Base-by-base conservation (phyloP, 1,140 invertebrate genomes). In the Bombus sibiricus region DNA sequence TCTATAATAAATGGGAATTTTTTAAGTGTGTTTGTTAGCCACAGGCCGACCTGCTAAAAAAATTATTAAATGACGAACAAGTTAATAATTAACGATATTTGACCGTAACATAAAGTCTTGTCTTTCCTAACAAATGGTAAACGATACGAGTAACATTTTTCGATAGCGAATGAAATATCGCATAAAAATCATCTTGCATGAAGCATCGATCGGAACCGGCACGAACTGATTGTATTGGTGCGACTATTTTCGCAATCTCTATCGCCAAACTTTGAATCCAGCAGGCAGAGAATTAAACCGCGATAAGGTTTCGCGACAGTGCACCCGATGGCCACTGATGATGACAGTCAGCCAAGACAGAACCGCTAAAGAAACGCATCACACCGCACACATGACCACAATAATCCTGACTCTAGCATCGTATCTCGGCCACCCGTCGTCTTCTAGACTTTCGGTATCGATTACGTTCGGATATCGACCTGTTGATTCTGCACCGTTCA, bases 401-500 rank as follows among this genome's bases (percentile, higher is more conserved):
- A 86, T 83, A 83, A 86, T 86, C 81, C 66, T 72, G 73, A 71
- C 62, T 82, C 47, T 41, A 28, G 41, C 62, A 75, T 68, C 81
- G 53, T 62, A 34, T 74, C 59, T 85, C 71, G 53, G 39, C 66
- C 32, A 43, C 28, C 57, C 43, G 34, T 32, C 66, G 73, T 78
- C 74, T 83, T 83, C 85, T 86, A 86, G 81, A 86, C 85, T 83
- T 86, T 86, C 85, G 64, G 81, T 86, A 86, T 86, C 81, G 85
- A 86, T 86, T 86, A 83, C 80, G 79, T 85, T 87, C 77, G 47
- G 81, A 68, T 90, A 91, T 90, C 84, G 91, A 91, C 90, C 88
- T 89, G 90, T 92, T 92, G 90, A 91, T 90, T 90, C 78, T 34
- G 69, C 59, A 69, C 34, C n/a, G 69, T 73, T 81, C 34, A 28